Base-by-base conservation (phyloP, 2,797 vertebrate species). In the Aldrovandia affinis region DNA sequence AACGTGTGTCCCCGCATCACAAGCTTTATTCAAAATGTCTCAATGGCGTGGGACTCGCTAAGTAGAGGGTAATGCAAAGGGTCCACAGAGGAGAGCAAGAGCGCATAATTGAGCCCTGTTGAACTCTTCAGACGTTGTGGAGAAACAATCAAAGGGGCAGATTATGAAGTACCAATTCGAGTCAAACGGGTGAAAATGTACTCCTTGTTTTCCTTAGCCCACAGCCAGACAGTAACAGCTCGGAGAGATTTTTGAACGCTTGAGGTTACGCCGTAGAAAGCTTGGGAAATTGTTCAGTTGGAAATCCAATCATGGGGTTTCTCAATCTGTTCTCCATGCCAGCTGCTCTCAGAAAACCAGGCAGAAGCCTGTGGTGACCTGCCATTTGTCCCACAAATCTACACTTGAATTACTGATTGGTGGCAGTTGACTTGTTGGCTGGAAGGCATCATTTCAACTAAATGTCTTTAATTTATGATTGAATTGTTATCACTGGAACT, bases 251-350 rank as follows among this genome's bases (percentile, higher is more conserved):
- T 80, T 59, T 77, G 54, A 77, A 82, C 61, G 36, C 65, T 44
- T 9, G 33, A 33, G 2, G 36, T 85, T 86, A 47, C 86, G 61
- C 81, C 52, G 30, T 79, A 52, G 80, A 82, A 81, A 61, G 83
- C 68, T 59, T 42, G 30, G 28, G 54, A 55, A 33, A 59, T 70
- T 54, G 68, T n/a, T 5, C 73, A 81, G 52, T 81, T 78, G 57
- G 33, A 81, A 84, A 75, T 33, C 61, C 75, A 83, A 50, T 39
- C 47, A 61, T 57, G 63, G 59, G 30, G 47, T 83, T 82, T 65
- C 73, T 65, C 6, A 50, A 77, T 18, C 57, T n/a, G 39, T 81
- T 59, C 79, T 70, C 68, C 44, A 30, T 57, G 68, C 70, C 47
- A 33, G 9, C 47, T 86, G 33, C 80, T 78, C 77, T 80, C 73